Base-by-base conservation (phyloP, 2,888 invertebrate genomes). In the Eupeodes latifasciatus region DNA sequence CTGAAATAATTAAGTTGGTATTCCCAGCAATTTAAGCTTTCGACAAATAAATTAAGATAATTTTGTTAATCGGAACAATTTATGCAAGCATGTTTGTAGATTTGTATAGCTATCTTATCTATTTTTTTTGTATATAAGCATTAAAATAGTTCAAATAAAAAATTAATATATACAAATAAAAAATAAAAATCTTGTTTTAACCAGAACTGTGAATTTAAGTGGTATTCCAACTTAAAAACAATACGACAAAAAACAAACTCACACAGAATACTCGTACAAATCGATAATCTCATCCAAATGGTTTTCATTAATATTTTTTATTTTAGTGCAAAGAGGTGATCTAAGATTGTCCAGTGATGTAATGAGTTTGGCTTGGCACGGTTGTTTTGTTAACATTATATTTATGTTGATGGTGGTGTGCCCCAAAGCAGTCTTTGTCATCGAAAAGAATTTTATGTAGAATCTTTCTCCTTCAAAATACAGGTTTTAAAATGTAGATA, bases 271-370 rank as follows among this genome's bases (percentile, higher is more conserved):
- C n/a, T 51, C 27, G 16, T 14, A 10, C 75, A 53, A 61, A 76
- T 19, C 78, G 53, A 62, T 80, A 72, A 47, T 72, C 69, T 69
- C 69, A 69, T 53, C 51, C 53, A 53, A 55, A n/a, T 69, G 36
- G 40, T 11, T 40, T 40, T n/a, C 40, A 34, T 51, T 36, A 34
- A 14, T 36, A 61, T 36, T 51, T 75, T 69, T 47, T 36, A 36
- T 59, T 51, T 57, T 40, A 49, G 34, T 47, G 27, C 61, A 51
- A 47, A 57, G 51, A 36, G 55, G 71, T 64, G 79, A 71, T 87
- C 86, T 72, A 80, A 87, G 83, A 83, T 80, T 80, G 71, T 76
- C 79, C 71, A 80, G 53, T 87, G 86, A 87, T 87, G 86, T 83
- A 87, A 87, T 87, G 34, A 67, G 53, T 34, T 72, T 80, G 83